phyloP scores from a whole-genome alignment of 2,888 invertebrate genomes.

The Microplitis manilae region DNA sequence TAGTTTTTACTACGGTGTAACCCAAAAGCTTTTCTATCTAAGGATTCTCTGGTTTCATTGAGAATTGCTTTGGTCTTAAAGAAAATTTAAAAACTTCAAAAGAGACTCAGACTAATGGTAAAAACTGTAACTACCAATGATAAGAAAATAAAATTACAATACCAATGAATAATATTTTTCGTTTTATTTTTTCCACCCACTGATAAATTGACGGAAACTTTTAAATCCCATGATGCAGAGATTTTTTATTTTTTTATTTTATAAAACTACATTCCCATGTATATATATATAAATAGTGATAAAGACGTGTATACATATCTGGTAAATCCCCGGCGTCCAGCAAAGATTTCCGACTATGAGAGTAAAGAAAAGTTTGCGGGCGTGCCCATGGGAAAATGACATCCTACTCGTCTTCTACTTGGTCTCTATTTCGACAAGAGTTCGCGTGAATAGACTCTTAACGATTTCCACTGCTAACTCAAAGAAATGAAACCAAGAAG shows the following conservation, averaged over 20 bases:
- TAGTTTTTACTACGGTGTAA: not conserved
- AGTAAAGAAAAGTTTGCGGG: constrained; percentile 37
- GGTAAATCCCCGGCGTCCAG: constrained; percentile 5
- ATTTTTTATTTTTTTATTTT: not conserved
- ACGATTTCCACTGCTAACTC: constrained; percentile 44
- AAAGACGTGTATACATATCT: constrained; percentile 9
- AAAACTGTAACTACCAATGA: not conserved
- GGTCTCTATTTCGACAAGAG: constrained; percentile 27
- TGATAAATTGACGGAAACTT: not conserved
- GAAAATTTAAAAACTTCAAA: not conserved
- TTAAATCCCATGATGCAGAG: not conserved
- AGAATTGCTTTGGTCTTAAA: not conserved
- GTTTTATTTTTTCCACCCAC: not conserved
- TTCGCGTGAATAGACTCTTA: constrained; percentile 51
- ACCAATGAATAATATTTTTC: not conserved
- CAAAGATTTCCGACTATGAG: constrained; percentile 34
- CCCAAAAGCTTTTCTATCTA: not conserved
- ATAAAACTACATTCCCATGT: not conserved
- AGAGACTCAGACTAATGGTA: not conserved
- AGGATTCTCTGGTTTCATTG: not conserved
- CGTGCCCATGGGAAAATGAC: constrained; percentile 14
- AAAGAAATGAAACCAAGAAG: constrained; percentile 24
- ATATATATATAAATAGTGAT: not conserved
- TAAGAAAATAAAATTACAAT: not conserved
- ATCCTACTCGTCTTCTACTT: constrained; percentile 23